Evolutionary conservation across 2,888 invertebrate species (phyloP), one percentile per base, ranked within the genome.

Genomic region (Heteropelma amictum): DNA sequence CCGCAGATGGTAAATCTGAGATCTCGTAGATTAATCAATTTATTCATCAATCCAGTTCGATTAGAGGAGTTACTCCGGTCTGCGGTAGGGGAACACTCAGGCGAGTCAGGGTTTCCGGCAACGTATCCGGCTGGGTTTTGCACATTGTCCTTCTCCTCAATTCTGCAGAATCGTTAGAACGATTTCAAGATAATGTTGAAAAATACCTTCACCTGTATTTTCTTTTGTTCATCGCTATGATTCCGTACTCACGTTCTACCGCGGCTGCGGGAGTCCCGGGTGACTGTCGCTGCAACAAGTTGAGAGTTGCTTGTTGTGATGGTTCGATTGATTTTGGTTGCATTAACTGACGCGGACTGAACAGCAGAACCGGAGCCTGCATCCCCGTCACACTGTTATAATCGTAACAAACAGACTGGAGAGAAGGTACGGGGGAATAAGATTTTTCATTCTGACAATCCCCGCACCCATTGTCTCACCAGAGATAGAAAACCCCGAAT

Each of bases 321-420:
- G 51, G 47, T 64, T 64, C 63, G 35, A 54, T 72, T 4, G 54
- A 19, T 7, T 77, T 71, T 51, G 76, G 70, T 10, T 40, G 78
- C 53, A 68, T 35, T 33, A 45, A 12, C 56, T 69, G 56, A 73
- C 75, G 76, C 61, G 80, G 79, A 60, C 71, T 72, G 79, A 77
- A 51, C 77, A 79, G 82, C 82, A 82, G 81, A 79, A 80, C 79
- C 77, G 81, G 82, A 81, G 86, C 85, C 87, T 89, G 88, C 85
- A 87, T 86, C 84, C 84, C 87, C 85, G 85, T 85, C 83, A 87
- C 86, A 88, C 89, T 89, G 87, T 88, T 89, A 87, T 86, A 87
- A 87, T 86, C 84, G 82, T 84, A 87, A 87, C 82, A 83, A 78
- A 83, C 80, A 84, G 78, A 84, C 83, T 86, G 82, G 80, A 85